Percentiles rank a stretch among this genome's conserved stretches.
Conservation (phyloP, 2,113 vertebrate genomes). For the Elaphurus davidianus region DNA sequence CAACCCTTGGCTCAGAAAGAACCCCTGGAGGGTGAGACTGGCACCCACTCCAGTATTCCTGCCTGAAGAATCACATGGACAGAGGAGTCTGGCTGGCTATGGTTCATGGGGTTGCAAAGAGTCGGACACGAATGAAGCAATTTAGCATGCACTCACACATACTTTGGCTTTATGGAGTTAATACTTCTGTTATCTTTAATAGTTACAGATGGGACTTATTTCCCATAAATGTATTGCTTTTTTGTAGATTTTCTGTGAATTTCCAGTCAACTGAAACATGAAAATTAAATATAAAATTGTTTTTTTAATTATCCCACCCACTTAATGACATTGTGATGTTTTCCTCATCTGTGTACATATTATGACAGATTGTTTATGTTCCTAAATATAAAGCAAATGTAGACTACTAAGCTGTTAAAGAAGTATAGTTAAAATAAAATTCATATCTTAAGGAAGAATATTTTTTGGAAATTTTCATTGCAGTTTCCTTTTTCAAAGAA, state of each 20-base stretch:
- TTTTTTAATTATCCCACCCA: not conserved
- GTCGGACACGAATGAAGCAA: fast-evolving
- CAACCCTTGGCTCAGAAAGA: not conserved
- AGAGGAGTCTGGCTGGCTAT: not conserved
- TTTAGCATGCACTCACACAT: not conserved
- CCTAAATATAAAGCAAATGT: not conserved
- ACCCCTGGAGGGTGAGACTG: not conserved
- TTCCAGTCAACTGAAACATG: not conserved
- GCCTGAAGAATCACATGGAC: not conserved
- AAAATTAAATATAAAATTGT: not conserved
- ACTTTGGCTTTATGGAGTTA: not conserved
- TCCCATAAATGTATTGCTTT: not conserved
- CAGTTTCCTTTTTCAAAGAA: not conserved
- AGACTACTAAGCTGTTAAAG: not conserved
- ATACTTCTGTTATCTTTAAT: not conserved
- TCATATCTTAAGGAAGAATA: not conserved
- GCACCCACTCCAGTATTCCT: not conserved
- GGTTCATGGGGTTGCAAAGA: not conserved
- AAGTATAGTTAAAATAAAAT: not conserved
- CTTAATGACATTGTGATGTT: not conserved
- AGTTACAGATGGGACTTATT: not conserved
- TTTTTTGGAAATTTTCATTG: not conserved
- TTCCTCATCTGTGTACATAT: not conserved
- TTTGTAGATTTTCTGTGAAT: not conserved
- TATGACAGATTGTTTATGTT: not conserved